A percentile compares a stretch with the other conserved stretches of the same genome.
These are phyloP conservation scores for Catocala sponsa DNA, from an alignment of 2,888 invertebrate species.

Conservation along the genomic window DNA sequence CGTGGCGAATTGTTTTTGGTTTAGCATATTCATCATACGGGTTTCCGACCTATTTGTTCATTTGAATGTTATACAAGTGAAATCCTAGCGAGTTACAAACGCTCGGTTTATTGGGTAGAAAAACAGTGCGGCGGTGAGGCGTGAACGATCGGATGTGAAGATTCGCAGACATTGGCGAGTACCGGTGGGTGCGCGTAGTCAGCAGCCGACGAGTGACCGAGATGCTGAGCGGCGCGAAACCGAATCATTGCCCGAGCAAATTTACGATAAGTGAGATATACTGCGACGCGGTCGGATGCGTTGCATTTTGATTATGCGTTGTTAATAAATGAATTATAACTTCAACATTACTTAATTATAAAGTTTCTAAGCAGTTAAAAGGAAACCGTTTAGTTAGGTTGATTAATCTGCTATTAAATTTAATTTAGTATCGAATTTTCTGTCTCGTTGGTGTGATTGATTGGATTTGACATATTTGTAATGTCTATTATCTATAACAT, in stretches of 20 bases:
- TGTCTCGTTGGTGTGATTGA: too few relatives aligned
- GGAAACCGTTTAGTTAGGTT: too few relatives aligned
- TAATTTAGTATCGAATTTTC: too few relatives aligned
- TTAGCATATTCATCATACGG: constrained; percentile 59
- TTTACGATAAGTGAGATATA: constrained; percentile 35
- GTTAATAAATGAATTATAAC: background rate
- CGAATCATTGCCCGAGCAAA: constrained; percentile 35
- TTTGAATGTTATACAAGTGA: constrained; percentile 59
- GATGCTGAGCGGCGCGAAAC: constrained; percentile 78
- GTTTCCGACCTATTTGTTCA: constrained; percentile 49
- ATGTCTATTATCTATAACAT: too few relatives aligned
- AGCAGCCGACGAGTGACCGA: constrained; percentile 62
- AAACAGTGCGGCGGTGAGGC: constrained; percentile 68
- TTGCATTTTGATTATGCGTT: constrained; percentile 8
- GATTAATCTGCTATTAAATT: too few relatives aligned
- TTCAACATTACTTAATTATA: background rate
- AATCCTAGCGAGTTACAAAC: constrained; percentile 44
- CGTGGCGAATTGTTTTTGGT: constrained; percentile 45
- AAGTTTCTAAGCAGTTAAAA: too few relatives aligned
- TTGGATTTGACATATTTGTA: too few relatives aligned
- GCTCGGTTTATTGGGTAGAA: constrained; percentile 52
- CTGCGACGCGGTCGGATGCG: constrained; percentile 26
- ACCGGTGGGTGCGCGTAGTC: constrained; percentile 15
- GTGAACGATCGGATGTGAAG: constrained; percentile 62
- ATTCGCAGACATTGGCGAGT: constrained; percentile 31